A percentile compares a stretch with the other conserved stretches of the same genome.
Conservation (phyloP, 2,888 invertebrate genomes). For the Hofmannophila pseudospretella region DNA sequence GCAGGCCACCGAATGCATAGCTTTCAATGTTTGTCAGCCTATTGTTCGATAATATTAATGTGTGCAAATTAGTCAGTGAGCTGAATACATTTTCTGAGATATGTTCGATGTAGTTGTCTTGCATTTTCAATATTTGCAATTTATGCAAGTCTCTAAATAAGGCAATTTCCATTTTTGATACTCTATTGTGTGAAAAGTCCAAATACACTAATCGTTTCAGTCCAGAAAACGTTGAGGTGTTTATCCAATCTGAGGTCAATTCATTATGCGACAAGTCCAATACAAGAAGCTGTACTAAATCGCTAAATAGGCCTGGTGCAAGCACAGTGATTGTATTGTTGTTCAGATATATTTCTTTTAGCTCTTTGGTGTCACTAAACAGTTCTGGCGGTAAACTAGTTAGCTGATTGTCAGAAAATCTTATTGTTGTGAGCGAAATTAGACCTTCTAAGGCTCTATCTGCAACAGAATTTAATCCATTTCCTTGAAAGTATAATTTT, state of each 20-base stretch:
- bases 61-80: slow-evolving; percentile 87
- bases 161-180: slow-evolving; percentile 85
- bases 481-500: slow-evolving; percentile 86
- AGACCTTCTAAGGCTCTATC: slow-evolving; percentile 88
- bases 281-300: slow-evolving; percentile 84
- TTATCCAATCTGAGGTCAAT: slow-evolving; percentile 89
- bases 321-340: slow-evolving; percentile 90
- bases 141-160: slow-evolving; percentile 88
- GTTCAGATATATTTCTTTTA: slow-evolving; percentile 88
- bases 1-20: slow-evolving; percentile 86
- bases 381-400: slow-evolving; percentile 89
- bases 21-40: slow-evolving; percentile 85
- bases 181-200: slow-evolving; percentile 86
- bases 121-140: slow-evolving; percentile 87
- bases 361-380: slow-evolving; percentile 86
- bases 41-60: slow-evolving; percentile 89
- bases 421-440: slow-evolving; percentile 83
- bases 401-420: slow-evolving; percentile 89
- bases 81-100: slow-evolving; percentile 88
- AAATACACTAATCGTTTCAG: slow-evolving; percentile 86
- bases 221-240: slow-evolving; percentile 87
- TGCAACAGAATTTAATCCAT: slow-evolving; percentile 85
- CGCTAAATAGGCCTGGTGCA: slow-evolving; percentile 88
- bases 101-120: slow-evolving; percentile 86
- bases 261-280: slow-evolving; percentile 88